phyloP scores from a whole-genome alignment of 1,140 invertebrate species.

The Phenacoccus solenopsis region DNA sequence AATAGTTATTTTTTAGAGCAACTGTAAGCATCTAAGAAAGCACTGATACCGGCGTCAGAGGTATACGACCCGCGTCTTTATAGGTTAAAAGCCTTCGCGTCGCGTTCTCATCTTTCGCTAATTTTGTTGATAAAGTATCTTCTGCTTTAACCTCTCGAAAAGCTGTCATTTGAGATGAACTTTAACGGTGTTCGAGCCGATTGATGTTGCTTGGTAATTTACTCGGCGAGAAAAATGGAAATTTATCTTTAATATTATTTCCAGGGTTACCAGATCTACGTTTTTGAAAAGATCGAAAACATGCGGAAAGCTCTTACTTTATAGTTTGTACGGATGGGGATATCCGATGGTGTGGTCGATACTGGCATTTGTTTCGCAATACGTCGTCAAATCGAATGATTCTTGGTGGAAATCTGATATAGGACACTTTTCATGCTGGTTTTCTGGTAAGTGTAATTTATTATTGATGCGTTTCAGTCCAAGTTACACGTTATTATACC shows the following conservation, averaged over 20 bases:
- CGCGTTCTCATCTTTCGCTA: too few relatives aligned
- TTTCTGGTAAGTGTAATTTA: neutral
- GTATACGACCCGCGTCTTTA: too few relatives aligned
- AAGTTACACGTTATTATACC: too few relatives aligned
- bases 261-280: neutral
- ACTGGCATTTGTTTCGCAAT: neutral
- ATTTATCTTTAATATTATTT: neutral
- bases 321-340: neutral
- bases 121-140: too few relatives aligned
- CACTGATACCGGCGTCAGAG: too few relatives aligned
- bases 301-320: neutral
- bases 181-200: too few relatives aligned
- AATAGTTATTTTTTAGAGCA: neutral
- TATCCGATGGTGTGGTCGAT: neutral
- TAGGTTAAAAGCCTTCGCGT: too few relatives aligned
- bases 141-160: too few relatives aligned
- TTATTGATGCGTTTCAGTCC: too few relatives aligned
- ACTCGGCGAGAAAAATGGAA: neutral
- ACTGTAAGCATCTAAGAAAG: too few relatives aligned
- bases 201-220: too few relatives aligned
- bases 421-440: neutral
- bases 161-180: too few relatives aligned
- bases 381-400: neutral
- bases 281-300: neutral
- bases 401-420: neutral